Base-by-base conservation (phyloP, 2,888 invertebrate genomes). In the Boloria euphrosyne region DNA sequence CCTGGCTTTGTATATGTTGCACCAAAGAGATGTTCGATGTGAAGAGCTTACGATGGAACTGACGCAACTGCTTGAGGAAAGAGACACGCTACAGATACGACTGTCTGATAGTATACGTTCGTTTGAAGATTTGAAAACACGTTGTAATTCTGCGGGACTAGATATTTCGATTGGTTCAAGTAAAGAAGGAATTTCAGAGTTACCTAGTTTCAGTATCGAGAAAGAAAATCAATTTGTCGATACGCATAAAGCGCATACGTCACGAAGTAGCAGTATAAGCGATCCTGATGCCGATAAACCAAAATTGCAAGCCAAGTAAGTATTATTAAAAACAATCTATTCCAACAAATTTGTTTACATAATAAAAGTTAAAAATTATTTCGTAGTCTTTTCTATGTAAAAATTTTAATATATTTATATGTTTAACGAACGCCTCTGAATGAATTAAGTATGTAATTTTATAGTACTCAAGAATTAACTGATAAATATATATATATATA, bases 41-140 rank as follows among this genome's bases (percentile, higher is more conserved):
- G 97, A 97, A 78, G 97, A 97, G 83, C 91, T 98, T 67, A 97
- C 97, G 0, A 93, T 96, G 77, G 97, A 98, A 81, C 88, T 98
- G 61, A 96, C 96, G 72, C 95, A 95, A 82, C 86, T 98, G 54
- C 85, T 97, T 55, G 97, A 97, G 82, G 97, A 97, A 82, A 93
- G 97, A 62, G 97, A 98, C 79, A 96, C 96, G 0, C 84, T 98
- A 62, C 97, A 97, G 77, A 84, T 97, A 68, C 94, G 96, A 72
- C 86, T 98, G 7, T 97, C 97, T 0, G 96, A 96, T 78, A 95
- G 96, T 13, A 90, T 97, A 65, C 93, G 97, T 53, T 93, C 95
- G 47, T 95, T 95, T 74, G 97, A 97, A 82, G 80, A 93, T 71
- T 73, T 91, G 52, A 91, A 89, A 66, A 71, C 76, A 6, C 86